Percentiles rank a stretch among this genome's conserved stretches.
Evolutionary conservation across 1,140 invertebrate species (phyloP).

Genomic region (Cydia pomonella): DNA sequence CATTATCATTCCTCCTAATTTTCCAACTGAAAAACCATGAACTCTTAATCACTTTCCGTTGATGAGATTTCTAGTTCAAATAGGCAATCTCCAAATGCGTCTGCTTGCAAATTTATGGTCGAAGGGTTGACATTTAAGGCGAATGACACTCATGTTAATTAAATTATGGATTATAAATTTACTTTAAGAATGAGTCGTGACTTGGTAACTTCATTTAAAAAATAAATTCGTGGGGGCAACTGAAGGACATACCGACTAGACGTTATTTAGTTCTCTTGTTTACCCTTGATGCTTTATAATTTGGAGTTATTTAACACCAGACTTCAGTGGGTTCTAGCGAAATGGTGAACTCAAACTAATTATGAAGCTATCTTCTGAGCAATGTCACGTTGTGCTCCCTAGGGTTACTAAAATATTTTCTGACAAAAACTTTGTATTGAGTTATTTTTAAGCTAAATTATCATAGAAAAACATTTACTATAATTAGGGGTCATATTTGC

Average conservation of each 20-base stretch:
- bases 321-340: background rate
- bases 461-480: background rate
- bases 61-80: conserved; percentile 31
- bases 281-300: conserved; percentile 16
- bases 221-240: background rate
- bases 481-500: background rate
- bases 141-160: conserved; percentile 27
- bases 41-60: conserved; percentile 11
- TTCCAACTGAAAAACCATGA: conserved; percentile 24
- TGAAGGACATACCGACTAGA: conserved; percentile 20
- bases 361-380: conserved; percentile 2
- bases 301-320: background rate
- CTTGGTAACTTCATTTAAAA: conserved; percentile 17
- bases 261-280: conserved; percentile 18
- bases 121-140: conserved; percentile 24
- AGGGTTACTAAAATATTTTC: background rate
- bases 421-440: background rate
- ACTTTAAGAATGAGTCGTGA: conserved; percentile 16
- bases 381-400: background rate
- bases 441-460: background rate
- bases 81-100: conserved; percentile 27
- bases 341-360: conserved; percentile 16
- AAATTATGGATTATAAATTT: conserved; percentile 24
- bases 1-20: conserved; percentile 7
- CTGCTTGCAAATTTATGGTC: conserved; percentile 14